Evolutionary conservation across 2,113 vertebrate genomes (phyloP), one percentile per base, ranked within the genome.

Genomic region (Paralichthys olivaceus): DNA sequence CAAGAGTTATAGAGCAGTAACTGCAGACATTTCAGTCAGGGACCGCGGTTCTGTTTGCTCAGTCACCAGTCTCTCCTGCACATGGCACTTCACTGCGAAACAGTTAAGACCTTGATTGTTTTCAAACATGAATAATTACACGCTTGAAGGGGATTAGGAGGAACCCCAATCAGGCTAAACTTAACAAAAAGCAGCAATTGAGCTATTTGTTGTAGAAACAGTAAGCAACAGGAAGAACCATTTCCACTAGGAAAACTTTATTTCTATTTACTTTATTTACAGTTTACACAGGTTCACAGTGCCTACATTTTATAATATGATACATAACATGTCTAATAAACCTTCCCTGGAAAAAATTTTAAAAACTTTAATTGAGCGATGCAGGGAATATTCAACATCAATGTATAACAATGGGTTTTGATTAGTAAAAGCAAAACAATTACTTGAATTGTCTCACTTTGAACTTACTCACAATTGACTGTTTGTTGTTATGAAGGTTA

Each of bases 401-500:
- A 37, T 29, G 1, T 51, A 28, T 4, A 45, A 29, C 14, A 63
- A n/a, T 25, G 19, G 34, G 20, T 32, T 72, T 69, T 0, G 15
- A 54, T 22, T 37, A 29, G 45, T 22, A 29, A 64, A 9, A 25
- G 69, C 25, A 15, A 62, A 54, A 55, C 56, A 15, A 58, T 19
- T 22, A 23, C 58, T 61, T 37, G 19, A 22, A 20, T n/a, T 2
- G 14, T 4, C n/a, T 25, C 7, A 43, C 22, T 15, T 22, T 22
- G 32, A 34, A 29, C 5, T 19, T 32, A 17, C 23, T 66, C 54
- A 9, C 63, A 7, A 6, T 75, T 71, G 43, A 15, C 1, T 23
- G 15, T 69, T 47, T 70, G 57, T 64, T 56, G 13, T 25, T 47
- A 3, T 40, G 25, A 79, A 86, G 78, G 72, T 72, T 11, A 70